A percentile compares a stretch with the other conserved stretches of the same genome.
These are phyloP conservation scores for Corythoichthys haematopterus DNA, from an alignment of 2,113 vertebrate species.

Conservation along the genomic window DNA sequence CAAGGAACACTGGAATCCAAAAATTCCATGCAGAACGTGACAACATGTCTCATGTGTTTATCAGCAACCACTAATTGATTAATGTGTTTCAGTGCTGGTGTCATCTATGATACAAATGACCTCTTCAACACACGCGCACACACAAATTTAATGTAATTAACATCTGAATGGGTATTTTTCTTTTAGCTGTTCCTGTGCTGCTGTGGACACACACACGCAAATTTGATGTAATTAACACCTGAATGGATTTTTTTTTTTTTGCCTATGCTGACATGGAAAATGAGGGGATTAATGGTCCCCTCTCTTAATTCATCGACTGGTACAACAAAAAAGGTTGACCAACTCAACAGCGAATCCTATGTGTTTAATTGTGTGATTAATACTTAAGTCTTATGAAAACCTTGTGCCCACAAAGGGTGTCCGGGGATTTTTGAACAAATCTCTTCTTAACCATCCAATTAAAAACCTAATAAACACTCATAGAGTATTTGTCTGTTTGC, in stretches of 20 bases:
- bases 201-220: conserved; percentile 25
- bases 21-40: conserved; percentile 55
- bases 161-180: conserved; percentile 48
- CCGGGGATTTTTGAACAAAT: conserved; percentile 56
- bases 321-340: conserved; percentile 56
- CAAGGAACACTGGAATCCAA: conserved; percentile 56
- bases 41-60: conserved; percentile 49
- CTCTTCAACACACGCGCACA: conserved; percentile 1
- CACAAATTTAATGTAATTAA: conserved; percentile 65
- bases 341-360: conserved; percentile 52
- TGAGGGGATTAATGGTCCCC: conserved; percentile 61
- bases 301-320: conserved; percentile 55
- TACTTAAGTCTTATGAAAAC: conserved; percentile 60
- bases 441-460: conserved; percentile 51
- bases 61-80: conserved; percentile 67
- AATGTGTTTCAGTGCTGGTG: conserved; percentile 63
- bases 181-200: conserved; percentile 50
- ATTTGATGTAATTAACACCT: conserved; percentile 64
- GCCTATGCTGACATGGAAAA: conserved; percentile 64
- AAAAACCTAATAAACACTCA: conserved; percentile 36
- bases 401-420: conserved; percentile 44
- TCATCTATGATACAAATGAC: conserved; percentile 61
- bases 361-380: conserved; percentile 66
- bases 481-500: conserved; percentile 17
- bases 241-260: conserved; percentile 56